These are phyloP conservation scores for Lissonota sp. DNA, from an alignment of 2,888 invertebrate genomes.

Conservation along the genomic window DNA sequence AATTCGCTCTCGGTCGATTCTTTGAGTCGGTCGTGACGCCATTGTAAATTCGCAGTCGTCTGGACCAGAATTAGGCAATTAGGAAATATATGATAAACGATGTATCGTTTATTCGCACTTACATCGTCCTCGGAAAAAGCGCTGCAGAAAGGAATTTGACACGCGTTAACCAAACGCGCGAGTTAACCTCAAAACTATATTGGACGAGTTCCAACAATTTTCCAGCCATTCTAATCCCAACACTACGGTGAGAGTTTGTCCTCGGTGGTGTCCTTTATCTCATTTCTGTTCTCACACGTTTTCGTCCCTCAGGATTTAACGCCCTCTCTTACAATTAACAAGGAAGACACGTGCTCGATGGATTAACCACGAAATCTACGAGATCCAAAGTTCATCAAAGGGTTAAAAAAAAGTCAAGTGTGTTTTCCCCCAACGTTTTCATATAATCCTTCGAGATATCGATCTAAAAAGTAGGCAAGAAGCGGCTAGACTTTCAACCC, in stretches of 20 bases:
- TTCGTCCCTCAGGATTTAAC: conserved; percentile 23
- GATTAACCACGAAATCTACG: conserved; percentile 25
- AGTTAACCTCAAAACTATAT: conserved; percentile 53
- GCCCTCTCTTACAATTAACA: conserved; percentile 32
- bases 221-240: conserved; percentile 31
- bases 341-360: conserved; percentile 8
- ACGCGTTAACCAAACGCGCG: conserved; percentile 23
- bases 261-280: conserved; percentile 33
- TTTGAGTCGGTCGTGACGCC: not conserved
- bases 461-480: too few species aligned
- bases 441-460: too few species aligned
- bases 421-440: too few species aligned
- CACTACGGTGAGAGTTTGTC: conserved; percentile 26
- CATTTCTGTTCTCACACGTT: conserved; percentile 21
- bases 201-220: conserved; percentile 58
- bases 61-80: not conserved
- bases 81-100: too few species aligned
- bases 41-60: not conserved
- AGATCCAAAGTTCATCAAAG: not conserved
- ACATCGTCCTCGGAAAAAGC: conserved; percentile 15
- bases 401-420: not conserved
- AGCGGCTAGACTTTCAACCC: too few species aligned
- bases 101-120: conserved; percentile 11
- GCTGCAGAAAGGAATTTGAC: conserved; percentile 26
- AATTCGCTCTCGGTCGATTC: too few species aligned